Conservation (phyloP, 1,140 invertebrate genomes). For the Tachypleus tridentatus region DNA sequence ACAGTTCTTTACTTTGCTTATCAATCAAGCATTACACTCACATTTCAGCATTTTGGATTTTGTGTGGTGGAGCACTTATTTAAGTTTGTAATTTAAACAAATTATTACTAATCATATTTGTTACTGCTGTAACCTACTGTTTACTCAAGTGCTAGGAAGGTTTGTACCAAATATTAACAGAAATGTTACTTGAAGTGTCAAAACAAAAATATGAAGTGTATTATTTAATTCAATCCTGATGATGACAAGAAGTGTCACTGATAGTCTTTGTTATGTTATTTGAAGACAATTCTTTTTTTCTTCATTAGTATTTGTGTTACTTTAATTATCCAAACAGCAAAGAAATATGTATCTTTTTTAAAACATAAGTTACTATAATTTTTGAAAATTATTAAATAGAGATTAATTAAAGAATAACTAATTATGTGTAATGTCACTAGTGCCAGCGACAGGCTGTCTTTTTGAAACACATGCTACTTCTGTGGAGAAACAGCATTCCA, state of each 20-base stretch:
- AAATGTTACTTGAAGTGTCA: too few species aligned
- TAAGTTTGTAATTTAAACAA: too few species aligned
- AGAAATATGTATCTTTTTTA: constrained; percentile 12
- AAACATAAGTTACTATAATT: not conserved
- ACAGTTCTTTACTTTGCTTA: too few species aligned
- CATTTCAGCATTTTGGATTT: too few species aligned
- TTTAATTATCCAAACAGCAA: not conserved
- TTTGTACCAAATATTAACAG: too few species aligned
- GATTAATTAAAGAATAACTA: not conserved
- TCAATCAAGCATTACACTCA: too few species aligned
- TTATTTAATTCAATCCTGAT: too few species aligned
- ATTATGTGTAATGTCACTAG: constrained; percentile 27
- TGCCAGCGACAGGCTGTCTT: constrained; percentile 42
- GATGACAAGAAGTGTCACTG: not conserved
- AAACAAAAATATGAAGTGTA: too few species aligned
- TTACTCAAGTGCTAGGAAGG: too few species aligned
- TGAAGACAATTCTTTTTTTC: constrained; percentile 4
- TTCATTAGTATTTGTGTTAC: constrained; percentile 10
- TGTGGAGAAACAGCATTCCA: constrained; percentile 47
- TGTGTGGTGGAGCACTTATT: too few species aligned
- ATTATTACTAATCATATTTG: too few species aligned
- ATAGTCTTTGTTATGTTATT: not conserved
- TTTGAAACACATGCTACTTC: constrained; percentile 38
- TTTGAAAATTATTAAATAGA: not conserved
- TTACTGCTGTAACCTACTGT: too few species aligned